phyloP scores from a whole-genome alignment of 2,113 vertebrate genomes.

The Anolis sagrei region DNA sequence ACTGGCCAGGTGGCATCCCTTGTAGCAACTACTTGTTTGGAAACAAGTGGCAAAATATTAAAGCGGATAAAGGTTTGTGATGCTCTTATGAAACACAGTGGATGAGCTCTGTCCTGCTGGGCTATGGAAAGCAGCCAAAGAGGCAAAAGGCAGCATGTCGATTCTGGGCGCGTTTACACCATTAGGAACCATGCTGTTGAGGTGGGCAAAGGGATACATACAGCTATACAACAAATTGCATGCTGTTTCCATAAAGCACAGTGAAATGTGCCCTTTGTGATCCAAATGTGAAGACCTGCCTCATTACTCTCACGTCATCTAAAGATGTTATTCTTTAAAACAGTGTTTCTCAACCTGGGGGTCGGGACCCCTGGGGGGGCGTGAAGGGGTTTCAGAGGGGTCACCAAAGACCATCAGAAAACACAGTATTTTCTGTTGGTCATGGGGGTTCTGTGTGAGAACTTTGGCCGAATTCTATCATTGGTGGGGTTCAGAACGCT shows the following conservation, averaged over 20 bases:
- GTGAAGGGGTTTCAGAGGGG: no score
- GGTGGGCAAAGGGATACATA: neutral
- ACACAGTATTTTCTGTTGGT: no score
- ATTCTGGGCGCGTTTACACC: neutral
- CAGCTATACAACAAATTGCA: neutral
- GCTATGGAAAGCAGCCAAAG: slow-evolving; percentile 7
- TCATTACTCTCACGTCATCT: neutral
- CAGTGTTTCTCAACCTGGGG: no score
- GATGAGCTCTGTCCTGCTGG: neutral
- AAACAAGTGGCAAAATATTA: slow-evolving; percentile 12
- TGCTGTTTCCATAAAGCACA: no score
- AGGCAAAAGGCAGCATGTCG: neutral
- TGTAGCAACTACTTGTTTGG: slow-evolving; percentile 8
- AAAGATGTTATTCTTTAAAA: neutral
- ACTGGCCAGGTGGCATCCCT: slow-evolving; percentile 3
- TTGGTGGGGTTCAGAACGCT: no score
- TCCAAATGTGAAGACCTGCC: no score
- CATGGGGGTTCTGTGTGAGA: no score
- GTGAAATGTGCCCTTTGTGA: neutral
- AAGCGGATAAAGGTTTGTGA: slow-evolving; percentile 13
- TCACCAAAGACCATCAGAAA: no score
- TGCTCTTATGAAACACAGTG: neutral
- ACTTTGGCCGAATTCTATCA: no score
- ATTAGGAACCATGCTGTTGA: neutral
- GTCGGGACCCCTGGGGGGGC: no score